Conservation (phyloP, 2,113 vertebrate genomes). For the Nothobranchius kuhntae region DNA sequence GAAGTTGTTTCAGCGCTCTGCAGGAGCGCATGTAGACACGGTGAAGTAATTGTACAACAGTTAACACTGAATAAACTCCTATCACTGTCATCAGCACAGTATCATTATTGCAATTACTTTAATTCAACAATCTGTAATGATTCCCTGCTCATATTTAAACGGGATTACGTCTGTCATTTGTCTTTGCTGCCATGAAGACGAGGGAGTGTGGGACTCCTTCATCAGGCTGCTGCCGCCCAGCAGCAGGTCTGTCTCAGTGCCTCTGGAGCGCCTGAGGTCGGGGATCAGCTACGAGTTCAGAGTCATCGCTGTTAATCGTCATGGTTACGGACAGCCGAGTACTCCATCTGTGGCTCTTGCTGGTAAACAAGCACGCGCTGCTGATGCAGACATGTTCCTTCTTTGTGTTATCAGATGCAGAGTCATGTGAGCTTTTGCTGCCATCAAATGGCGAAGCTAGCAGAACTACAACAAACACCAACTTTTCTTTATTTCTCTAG, state of each 20-base stretch:
- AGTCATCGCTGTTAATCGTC: slow-evolving; percentile 89
- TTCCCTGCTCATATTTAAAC: slow-evolving; percentile 25
- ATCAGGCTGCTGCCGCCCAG: slow-evolving; percentile 85
- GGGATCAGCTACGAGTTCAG: slow-evolving; percentile 95
- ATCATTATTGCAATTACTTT: slow-evolving; percentile 24
- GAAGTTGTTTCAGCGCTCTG: slow-evolving; percentile 24
- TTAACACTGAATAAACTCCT: slow-evolving; percentile 20
- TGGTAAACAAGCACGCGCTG: slow-evolving; percentile 78
- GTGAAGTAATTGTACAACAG: slow-evolving; percentile 11
- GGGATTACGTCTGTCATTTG: neutral
- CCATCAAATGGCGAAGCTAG: slow-evolving; percentile 43
- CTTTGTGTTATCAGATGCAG: neutral
- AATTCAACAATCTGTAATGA: slow-evolving; percentile 19
- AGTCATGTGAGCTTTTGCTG: slow-evolving; percentile 13
- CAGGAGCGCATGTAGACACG: slow-evolving; percentile 13
- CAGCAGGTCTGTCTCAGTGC: slow-evolving; percentile 85
- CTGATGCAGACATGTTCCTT: neutral
- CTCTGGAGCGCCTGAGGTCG: slow-evolving; percentile 86
- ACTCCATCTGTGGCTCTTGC: slow-evolving; percentile 86
- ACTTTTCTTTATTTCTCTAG: neutral
- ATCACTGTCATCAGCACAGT: slow-evolving; percentile 21
- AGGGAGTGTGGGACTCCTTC: slow-evolving; percentile 94
- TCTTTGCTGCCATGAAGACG: slow-evolving; percentile 77
- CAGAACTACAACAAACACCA: no score
- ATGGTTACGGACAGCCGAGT: slow-evolving; percentile 94